Base-by-base conservation (phyloP, 35 echinoderm and acorn worm genomes). In the Apostichopus japonicus region DNA sequence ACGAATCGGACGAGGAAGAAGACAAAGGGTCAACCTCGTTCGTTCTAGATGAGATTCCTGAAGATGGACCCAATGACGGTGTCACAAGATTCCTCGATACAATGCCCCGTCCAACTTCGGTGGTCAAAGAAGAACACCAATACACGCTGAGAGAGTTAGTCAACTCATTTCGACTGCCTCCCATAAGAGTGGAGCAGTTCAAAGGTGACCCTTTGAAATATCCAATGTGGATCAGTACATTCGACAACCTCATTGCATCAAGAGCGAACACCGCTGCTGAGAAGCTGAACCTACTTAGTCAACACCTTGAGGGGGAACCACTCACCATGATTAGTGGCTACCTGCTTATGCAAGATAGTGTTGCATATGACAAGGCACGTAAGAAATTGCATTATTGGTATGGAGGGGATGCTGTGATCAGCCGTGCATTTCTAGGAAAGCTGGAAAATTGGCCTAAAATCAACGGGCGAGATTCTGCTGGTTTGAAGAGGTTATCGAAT, bases 381-480 rank as follows among this genome's bases (percentile, higher is more conserved):
- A 16, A 55, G 53, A 79, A 91, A 51, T 27, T 91, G 7, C 19
- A 78, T 21, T 54, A 55, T 13, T 59, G 52, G 23, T 91, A 91
- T 80, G 75, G 75, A 5, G 17, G 54, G 5, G 72, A 54, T 4
- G 71, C 90, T 19, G 90, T 78, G 2, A 91, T 79, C 67, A 81
- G 78, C 14, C 54, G 72, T 62, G 83, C 83, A 14, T 93, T 84
- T 16, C 19, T 73, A 86, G 24, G 21, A 51, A 93, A 93, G 22
- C 65, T 93, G 8, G 24, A 92, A 82, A 56, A 23, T 61, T 92
- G 91, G 78, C 91, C 91, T 1, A 82, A 82, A 57, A 92, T 92
- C 23, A 59, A 63, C 53, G 70, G 19, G 21, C 82, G 10, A 83
- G 78, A 92, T 44, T 59, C 91, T 16, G 13, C 25, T 25, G 55